These are phyloP conservation scores for Melieria picta DNA, from an alignment of 2,888 invertebrate species.

Conservation along the genomic window DNA sequence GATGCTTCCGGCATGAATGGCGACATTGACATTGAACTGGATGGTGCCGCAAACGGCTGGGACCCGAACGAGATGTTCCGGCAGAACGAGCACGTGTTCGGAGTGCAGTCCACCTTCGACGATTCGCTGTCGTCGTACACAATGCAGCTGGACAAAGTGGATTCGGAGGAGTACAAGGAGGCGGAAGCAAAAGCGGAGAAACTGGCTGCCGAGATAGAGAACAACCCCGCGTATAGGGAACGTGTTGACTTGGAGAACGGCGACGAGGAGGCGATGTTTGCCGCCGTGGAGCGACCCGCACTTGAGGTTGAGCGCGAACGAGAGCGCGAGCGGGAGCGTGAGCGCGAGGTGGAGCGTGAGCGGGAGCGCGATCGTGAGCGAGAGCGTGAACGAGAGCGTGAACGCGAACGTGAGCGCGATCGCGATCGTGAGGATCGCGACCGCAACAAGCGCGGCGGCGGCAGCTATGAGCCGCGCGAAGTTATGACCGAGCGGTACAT, in stretches of 20 bases:
- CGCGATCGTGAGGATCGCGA: slow-evolving; percentile 48
- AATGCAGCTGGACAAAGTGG: slow-evolving; percentile 83
- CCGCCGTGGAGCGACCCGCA: slow-evolving; percentile 80
- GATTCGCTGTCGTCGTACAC: slow-evolving; percentile 93
- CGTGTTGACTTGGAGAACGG: slow-evolving; percentile 91
- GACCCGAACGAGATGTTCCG: slow-evolving; percentile 97
- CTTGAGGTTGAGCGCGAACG: slow-evolving; percentile 47
- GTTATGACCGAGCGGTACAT: slow-evolving; percentile 61
- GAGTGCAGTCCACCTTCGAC: slow-evolving; percentile 92
- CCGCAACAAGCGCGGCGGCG: slow-evolving; percentile 41
- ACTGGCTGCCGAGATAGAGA: slow-evolving; percentile 94
- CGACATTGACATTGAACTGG: slow-evolving; percentile 75
- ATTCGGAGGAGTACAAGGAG: slow-evolving; percentile 84
- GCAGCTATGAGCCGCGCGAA: slow-evolving; percentile 53
- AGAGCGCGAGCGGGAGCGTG: slow-evolving; percentile 48
- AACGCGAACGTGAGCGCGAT: slow-evolving; percentile 48
- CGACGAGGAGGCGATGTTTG: slow-evolving; percentile 88
- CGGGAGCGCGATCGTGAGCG: slow-evolving; percentile 52
- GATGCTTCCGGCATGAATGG: slow-evolving; percentile 73
- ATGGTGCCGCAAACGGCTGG: slow-evolving; percentile 91
- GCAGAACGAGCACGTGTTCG: slow-evolving; percentile 90
- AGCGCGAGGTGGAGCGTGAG: slow-evolving; percentile 47
- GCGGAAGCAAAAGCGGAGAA: slow-evolving; percentile 79
- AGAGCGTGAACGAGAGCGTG: slow-evolving; percentile 50
- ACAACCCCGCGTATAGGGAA: slow-evolving; percentile 81